These are phyloP conservation scores for Novumbra hubbsi DNA, from an alignment of 2,797 vertebrate species.

Conservation along the genomic window DNA sequence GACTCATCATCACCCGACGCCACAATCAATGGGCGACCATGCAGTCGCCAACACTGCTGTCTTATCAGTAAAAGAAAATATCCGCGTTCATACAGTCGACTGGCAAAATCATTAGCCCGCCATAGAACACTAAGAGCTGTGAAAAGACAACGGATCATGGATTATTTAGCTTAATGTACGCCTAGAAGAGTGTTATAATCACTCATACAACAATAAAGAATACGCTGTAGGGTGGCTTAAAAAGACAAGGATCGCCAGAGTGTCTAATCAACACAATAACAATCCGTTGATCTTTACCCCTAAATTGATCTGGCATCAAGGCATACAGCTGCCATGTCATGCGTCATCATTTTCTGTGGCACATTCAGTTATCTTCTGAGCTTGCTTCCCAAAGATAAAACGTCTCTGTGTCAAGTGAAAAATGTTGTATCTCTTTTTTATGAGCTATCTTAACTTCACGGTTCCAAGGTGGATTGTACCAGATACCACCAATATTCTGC, in stretches of 20 bases:
- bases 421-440: not conserved
- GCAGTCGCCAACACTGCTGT: not conserved
- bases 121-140: not conserved
- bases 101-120: not conserved
- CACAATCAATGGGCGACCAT: not conserved
- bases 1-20: not conserved
- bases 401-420: not conserved
- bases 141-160: not conserved
- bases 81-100: not conserved
- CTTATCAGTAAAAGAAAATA: not conserved
- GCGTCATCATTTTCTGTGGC: not conserved
- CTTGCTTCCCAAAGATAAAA: not conserved
- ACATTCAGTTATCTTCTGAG: not conserved
- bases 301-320: not conserved
- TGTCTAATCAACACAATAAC: not conserved
- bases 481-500: not conserved
- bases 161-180: not conserved
- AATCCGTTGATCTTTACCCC: not conserved
- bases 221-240: not conserved
- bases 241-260: not conserved
- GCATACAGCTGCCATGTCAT: not conserved
- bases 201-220: not conserved
- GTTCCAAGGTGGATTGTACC: not conserved
- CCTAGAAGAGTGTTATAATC: not conserved
- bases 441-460: not conserved